Evolutionary conservation across 2,888 invertebrate species (phyloP).

Genomic region (Drosophila nr. fundita): DNA sequence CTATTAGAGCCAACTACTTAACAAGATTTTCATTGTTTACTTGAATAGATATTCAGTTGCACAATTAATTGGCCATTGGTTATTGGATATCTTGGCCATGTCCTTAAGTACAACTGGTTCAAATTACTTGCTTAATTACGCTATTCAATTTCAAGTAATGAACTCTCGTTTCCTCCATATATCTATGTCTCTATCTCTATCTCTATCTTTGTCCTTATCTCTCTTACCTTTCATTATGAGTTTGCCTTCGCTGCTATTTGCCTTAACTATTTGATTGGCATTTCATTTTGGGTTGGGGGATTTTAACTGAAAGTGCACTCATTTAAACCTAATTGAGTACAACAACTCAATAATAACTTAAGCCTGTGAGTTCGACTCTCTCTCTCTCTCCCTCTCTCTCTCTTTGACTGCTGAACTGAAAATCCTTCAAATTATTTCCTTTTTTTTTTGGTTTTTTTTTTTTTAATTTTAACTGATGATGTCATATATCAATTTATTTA

Average conservation of each 20-base stretch:
- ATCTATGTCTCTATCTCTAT: background rate
- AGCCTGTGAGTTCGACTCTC: background rate
- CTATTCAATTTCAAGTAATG: slow-evolving; percentile 1
- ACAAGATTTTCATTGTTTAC: background rate
- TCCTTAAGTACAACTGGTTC: background rate
- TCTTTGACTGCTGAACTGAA: background rate
- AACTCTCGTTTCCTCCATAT: background rate
- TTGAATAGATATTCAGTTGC: background rate
- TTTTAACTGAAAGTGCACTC: slow-evolving; percentile 20
- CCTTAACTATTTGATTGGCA: slow-evolving; percentile 25
- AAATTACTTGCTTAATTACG: slow-evolving; percentile 9
- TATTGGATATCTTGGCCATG: background rate
- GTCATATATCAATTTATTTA: background rate
- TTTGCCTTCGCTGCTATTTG: background rate
- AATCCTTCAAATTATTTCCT: background rate
- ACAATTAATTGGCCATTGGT: background rate
- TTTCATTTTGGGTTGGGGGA: background rate
- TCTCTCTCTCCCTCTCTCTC: background rate
- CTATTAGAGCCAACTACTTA: slow-evolving; percentile 8
- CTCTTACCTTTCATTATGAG: background rate
- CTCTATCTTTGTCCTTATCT: background rate
- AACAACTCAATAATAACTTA: background rate
- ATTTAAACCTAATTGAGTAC: slow-evolving; percentile 37
- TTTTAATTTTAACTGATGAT: background rate
- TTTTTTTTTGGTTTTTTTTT: background rate